Conservation (phyloP, 2,888 invertebrate species). For the Drosophila maculinotata region DNA sequence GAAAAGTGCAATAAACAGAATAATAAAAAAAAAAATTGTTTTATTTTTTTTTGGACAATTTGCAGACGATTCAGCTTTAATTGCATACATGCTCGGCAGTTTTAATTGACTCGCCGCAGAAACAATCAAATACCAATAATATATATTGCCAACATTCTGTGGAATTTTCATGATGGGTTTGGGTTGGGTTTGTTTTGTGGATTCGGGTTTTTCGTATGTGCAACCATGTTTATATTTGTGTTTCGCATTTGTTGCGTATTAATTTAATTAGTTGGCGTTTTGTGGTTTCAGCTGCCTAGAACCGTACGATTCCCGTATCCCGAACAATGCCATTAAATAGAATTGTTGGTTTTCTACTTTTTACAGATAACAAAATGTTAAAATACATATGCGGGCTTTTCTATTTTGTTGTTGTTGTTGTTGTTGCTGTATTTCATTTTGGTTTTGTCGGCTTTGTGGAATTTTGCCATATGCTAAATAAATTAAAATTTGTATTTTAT, state of each 20-base stretch:
- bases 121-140: constrained; percentile 33
- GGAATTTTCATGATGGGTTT: constrained; percentile 8
- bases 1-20: constrained; percentile 18
- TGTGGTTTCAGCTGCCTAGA: constrained; percentile 54
- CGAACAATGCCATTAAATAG: constrained; percentile 60
- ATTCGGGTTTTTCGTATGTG: constrained; percentile 6
- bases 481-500: constrained; percentile 67
- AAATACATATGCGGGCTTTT: constrained; percentile 62
- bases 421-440: constrained; percentile 41
- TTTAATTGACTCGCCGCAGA: constrained; percentile 59
- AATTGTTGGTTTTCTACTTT: constrained; percentile 47
- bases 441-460: constrained; percentile 50
- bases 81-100: constrained; percentile 45
- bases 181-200: constrained; percentile 19
- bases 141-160: constrained; percentile 13
- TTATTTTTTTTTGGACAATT: constrained; percentile 47
- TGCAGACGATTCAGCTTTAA: constrained; percentile 49
- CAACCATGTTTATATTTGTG: constrained; percentile 34
- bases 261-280: constrained; percentile 76
- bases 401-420: constrained; percentile 26
- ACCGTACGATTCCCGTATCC: constrained; percentile 28
- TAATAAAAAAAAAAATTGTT: constrained; percentile 21
- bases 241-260: constrained; percentile 68
- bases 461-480: constrained; percentile 70
- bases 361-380: constrained; percentile 44